Evolutionary conservation across 2,113 vertebrate genomes (phyloP).

Genomic region (Axis porcinus): DNA sequence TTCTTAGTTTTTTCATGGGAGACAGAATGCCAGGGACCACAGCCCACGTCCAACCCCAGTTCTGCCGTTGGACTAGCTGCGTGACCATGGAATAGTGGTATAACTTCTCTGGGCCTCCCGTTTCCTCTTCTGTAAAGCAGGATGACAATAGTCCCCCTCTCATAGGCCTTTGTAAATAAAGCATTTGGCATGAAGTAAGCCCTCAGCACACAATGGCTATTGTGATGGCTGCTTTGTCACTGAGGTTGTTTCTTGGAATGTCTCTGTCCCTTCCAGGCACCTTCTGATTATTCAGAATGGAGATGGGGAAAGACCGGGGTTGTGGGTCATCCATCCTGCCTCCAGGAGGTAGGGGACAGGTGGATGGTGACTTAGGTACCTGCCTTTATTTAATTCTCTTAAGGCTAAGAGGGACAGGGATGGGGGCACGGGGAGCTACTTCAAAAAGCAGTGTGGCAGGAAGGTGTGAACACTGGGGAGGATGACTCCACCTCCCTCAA

Average conservation of each 20-base stretch:
- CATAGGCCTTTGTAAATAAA: not conserved
- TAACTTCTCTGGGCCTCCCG: not conserved
- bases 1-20: not conserved
- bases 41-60: not conserved
- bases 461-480: not conserved
- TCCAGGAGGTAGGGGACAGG: not conserved
- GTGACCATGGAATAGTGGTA: not conserved
- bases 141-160: not conserved
- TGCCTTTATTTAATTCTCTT: not conserved
- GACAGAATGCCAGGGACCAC: not conserved
- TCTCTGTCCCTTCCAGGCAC: not conserved
- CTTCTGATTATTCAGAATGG: not conserved
- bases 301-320: not conserved
- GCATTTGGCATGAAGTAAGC: not conserved
- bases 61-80: not conserved
- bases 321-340: not conserved
- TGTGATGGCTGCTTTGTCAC: not conserved
- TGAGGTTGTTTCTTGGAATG: not conserved
- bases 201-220: not conserved
- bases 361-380: not conserved
- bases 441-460: rapidly evolving
- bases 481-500: not conserved
- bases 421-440: not conserved
- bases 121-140: not conserved
- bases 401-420: not conserved